Base-by-base conservation (phyloP, 2,113 vertebrate species). In the Eulemur rufifrons region DNA sequence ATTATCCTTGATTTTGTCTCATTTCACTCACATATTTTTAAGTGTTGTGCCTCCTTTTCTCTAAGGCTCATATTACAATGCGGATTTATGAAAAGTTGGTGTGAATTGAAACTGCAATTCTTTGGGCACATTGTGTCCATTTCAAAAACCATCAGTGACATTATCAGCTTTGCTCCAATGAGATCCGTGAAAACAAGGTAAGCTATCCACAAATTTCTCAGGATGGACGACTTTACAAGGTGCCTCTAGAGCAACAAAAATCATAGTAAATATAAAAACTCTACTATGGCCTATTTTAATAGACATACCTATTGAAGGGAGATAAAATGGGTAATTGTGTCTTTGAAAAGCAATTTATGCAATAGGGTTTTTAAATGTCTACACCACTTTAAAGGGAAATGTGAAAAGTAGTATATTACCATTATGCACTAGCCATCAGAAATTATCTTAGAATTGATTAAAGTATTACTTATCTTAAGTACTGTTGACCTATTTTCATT, bases 401-500 rank as follows among this genome's bases (percentile, higher is more conserved):
- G 98, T 97, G 32, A 84, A 94, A 91, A 93, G 96, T 71, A 69
- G 56, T 97, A 74, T 92, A 78, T 97, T 97, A 93, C 96, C 91
- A 71, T 95, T 93, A 97, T 74, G 50, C 88, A 91, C 71, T 94
- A 96, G 95, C 93, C 96, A 98, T 98, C 97, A 97, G 94, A 98
- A 98, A 71, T 97, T 96, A 97, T 0, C 77, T 94, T 97, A 93
- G 97, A 98, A 98, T 97, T 98, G 98, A 98, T 98, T 98, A 98
- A 98, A 95, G 73, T 91, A 97, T 98, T 97, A 97, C 97, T 98
- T 98, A 96, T 80, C 92, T 95, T 98, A 98, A 99, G 88, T 96
- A 97, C 97, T 95, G 89, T 95, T 98, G 98, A 98, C 98, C 97
- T 98, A 96, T 98, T 98, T 98, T 98, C 97, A 76, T 83, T 97